A percentile compares a stretch with the other conserved stretches of the same genome.
Evolutionary conservation across 2,113 vertebrate species (phyloP).

Genomic region (Synchiropus splendidus): DNA sequence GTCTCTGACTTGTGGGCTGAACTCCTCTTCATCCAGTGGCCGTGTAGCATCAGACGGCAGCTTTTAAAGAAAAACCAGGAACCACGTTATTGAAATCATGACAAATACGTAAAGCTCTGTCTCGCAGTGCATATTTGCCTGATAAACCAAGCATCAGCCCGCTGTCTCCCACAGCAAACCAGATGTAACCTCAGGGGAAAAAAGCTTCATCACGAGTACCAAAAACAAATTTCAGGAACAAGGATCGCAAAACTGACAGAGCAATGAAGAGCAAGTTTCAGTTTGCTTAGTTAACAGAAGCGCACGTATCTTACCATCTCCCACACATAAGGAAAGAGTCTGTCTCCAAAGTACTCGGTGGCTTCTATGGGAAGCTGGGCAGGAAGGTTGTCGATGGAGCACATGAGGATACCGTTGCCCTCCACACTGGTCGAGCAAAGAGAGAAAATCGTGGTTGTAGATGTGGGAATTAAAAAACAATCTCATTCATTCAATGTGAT

Average conservation of each 20-base stretch:
- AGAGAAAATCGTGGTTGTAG: no score
- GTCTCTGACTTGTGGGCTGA: constrained; percentile 83
- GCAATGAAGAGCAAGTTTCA: no score
- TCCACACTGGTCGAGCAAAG: constrained; percentile 73
- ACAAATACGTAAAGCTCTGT: not conserved
- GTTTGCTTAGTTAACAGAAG: no score
- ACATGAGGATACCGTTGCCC: constrained; percentile 94
- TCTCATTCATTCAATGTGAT: no score
- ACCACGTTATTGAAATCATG: not conserved
- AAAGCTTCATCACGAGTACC: no score
- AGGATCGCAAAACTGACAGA: no score
- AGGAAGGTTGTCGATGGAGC: constrained; percentile 95
- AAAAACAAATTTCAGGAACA: no score
- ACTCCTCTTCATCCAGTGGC: constrained; percentile 79
- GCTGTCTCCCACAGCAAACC: constrained; percentile 2
- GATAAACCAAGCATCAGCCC: not conserved
- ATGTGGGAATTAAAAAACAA: no score
- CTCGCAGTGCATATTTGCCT: not conserved
- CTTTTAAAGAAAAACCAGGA: constrained; percentile 54
- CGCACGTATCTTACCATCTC: constrained; percentile 82
- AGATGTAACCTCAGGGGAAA: not conserved
- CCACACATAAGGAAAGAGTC: constrained; percentile 89
- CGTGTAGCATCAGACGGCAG: constrained; percentile 81
- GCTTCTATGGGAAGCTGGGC: constrained; percentile 95
- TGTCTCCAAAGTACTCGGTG: constrained; percentile 93